These are phyloP conservation scores for Vombatus ursinus DNA, from an alignment of 2,113 vertebrate species.

Conservation along the genomic window DNA sequence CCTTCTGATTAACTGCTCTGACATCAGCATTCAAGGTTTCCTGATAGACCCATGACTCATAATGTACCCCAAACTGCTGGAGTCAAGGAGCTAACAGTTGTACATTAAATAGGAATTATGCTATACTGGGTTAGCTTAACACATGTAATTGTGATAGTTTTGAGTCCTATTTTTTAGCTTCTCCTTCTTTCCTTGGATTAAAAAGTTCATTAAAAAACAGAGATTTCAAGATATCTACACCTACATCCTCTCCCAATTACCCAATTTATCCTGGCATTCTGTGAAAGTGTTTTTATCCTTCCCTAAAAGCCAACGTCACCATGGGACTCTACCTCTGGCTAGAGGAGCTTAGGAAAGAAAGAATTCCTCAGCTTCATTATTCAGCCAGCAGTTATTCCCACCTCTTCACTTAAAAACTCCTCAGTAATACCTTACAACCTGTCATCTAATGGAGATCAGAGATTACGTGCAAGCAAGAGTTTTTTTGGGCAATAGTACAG, in stretches of 20 bases:
- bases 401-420: slow-evolving; percentile 74
- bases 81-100: slow-evolving; percentile 33
- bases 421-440: slow-evolving; percentile 68
- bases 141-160: not conserved
- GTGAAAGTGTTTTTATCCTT: slow-evolving; percentile 44
- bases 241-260: slow-evolving; percentile 34
- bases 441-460: slow-evolving; percentile 67
- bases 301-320: slow-evolving; percentile 58
- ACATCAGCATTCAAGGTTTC: slow-evolving; percentile 27
- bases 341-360: slow-evolving; percentile 63
- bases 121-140: not conserved
- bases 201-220: not conserved
- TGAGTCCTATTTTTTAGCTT: not conserved
- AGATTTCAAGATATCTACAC: slow-evolving; percentile 21
- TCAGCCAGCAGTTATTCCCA: slow-evolving; percentile 63
- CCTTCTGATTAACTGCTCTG: slow-evolving; percentile 36
- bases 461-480: slow-evolving; percentile 68
- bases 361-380: slow-evolving; percentile 61
- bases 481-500: slow-evolving; percentile 75
- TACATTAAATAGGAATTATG: not conserved
- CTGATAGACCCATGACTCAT: slow-evolving; percentile 42
- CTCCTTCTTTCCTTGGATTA: slow-evolving; percentile 7
- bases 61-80: not conserved
- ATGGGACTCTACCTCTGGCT: slow-evolving; percentile 39
- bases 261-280: slow-evolving; percentile 39